Evolutionary conservation across 1,140 invertebrate species (phyloP), one percentile per base, ranked within the genome.

Genomic region (Drosophila carrolli): DNA sequence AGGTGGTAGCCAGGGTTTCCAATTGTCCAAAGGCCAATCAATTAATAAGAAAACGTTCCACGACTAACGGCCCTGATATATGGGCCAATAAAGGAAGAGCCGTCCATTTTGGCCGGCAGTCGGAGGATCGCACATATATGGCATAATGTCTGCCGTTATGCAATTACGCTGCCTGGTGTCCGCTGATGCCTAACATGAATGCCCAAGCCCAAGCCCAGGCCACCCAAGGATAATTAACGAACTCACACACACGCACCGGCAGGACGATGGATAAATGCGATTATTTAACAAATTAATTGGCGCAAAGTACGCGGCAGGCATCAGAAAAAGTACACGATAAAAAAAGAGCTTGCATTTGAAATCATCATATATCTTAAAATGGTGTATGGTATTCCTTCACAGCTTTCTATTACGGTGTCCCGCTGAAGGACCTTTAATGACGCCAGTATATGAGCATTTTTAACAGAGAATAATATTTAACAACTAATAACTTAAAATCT

Each of bases 211-310:
- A 32, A 7, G 29, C 29, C 29, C 29, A 32, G 47, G 37, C 10
- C 37, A 8, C 44, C 75, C 37, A 75, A 67, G 61, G 73, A 75
- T 75, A 75, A 79, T 60, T 72, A 72, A 84, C 75, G 62, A 44
- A 75, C 74, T 70, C 41, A 65, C 58, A 61, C 51, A 63, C 47
- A 62, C 44, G 37, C 11, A 63, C 56, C 65, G 71, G 59, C 72
- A 61, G 70, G 59, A 72, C 75, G 65, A 59, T 56, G 76, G 51
- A 80, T 78, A 83, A 83, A 83, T 83, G 72, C 84, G 84, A 83
- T 89, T 83, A 89, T 89, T 88, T 89, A 89, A 89, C 84, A 83
- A 88, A 88, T 88, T 88, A 88, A 88, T 88, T 88, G 83, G 76
- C 84, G 73, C 57, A 75, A 88, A 88, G 81, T 63, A 66, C 59